Evolutionary conservation across 2,888 invertebrate species (phyloP), one percentile per base, ranked within the genome.

Genomic region (Nineta flava): DNA sequence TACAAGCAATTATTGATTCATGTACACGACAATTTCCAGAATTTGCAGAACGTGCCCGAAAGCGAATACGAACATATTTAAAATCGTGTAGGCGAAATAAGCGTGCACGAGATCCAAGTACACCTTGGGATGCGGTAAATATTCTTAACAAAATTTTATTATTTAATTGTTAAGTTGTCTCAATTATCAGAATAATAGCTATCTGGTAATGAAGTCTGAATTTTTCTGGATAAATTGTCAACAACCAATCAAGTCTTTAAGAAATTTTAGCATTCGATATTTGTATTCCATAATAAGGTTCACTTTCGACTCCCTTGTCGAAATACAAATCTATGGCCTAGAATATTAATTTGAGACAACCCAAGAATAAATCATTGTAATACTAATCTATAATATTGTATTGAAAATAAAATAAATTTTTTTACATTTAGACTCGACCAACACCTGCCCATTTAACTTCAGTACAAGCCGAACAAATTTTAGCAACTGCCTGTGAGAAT

Each of bases 1-100:
- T 95, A 57, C 94, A 95, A 64, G 95, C 94, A 16, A 95, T 95
- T 64, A 91, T 95, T 55, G 95, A 95, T 66, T 94, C 94, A 16
- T 95, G 95, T 71, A 90, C 93, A 54, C 76, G 95, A 58, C 95
- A 95, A 72, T 95, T 95, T 65, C 94, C 95, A 52, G 95, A 95
- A 70, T 94, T 94, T 62, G 91, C 92, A 52, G 93, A 94, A 65
- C 78, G 95, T 52, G 92, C 95, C 52, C 78, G 95, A 57, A 95
- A 95, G 70, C 75, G 95, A 55, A 93, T 95, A 64, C 75, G 95
- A 57, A 95, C 95, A 50, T 95, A 95, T 68, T 74, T 95, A 63
- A 95, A 95, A 72, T 93, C 93, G 48, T 95, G 95, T 70, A 76
- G 95, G 56, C 76, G 95, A 59, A 94, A 94, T 67, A 92, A 94